These are phyloP conservation scores for Protodeltote pygarga DNA, from an alignment of 2,888 invertebrate genomes.

Conservation along the genomic window DNA sequence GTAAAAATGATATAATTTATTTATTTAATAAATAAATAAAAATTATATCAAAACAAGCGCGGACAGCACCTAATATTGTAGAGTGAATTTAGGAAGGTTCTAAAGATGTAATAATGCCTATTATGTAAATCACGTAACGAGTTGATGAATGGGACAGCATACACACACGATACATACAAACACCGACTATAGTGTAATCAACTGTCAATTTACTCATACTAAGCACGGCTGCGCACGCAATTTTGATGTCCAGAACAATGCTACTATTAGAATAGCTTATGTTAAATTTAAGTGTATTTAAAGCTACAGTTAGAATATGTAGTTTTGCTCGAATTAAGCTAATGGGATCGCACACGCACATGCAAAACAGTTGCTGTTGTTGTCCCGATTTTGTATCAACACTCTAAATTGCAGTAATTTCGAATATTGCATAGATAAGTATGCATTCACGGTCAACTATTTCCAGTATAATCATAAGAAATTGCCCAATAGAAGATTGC, in stretches of 20 bases:
- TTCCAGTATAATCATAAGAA: slow-evolving; percentile 1
- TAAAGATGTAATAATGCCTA: slow-evolving; percentile 9
- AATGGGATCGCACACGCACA: slow-evolving; percentile 34
- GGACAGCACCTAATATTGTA: slow-evolving; percentile 44
- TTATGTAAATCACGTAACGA: slow-evolving; percentile 45
- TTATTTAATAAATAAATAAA: no score
- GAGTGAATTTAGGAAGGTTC: slow-evolving; percentile 35
- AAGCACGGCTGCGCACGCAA: slow-evolving; percentile 3
- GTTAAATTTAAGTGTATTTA: background rate
- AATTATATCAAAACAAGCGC: slow-evolving; percentile 41
- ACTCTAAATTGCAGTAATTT: slow-evolving; percentile 37
- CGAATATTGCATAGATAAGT: slow-evolving; percentile 10
- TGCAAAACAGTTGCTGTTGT: slow-evolving; percentile 1
- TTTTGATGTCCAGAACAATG: slow-evolving; percentile 2
- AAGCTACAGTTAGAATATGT: background rate
- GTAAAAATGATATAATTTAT: no score
- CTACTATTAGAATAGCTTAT: background rate
- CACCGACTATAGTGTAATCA: slow-evolving; percentile 12
- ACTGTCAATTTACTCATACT: slow-evolving; percentile 19
- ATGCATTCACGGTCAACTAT: slow-evolving; percentile 22
- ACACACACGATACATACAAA: slow-evolving; percentile 33
- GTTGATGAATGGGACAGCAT: slow-evolving; percentile 46
- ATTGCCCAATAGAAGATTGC: slow-evolving; percentile 13
- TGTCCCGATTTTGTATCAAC: background rate
- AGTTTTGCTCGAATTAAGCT: slow-evolving; percentile 25